Evolutionary conservation across 2,797 vertebrate species (phyloP), one percentile per base, ranked within the genome.

Genomic region (Acanthornis magna): DNA sequence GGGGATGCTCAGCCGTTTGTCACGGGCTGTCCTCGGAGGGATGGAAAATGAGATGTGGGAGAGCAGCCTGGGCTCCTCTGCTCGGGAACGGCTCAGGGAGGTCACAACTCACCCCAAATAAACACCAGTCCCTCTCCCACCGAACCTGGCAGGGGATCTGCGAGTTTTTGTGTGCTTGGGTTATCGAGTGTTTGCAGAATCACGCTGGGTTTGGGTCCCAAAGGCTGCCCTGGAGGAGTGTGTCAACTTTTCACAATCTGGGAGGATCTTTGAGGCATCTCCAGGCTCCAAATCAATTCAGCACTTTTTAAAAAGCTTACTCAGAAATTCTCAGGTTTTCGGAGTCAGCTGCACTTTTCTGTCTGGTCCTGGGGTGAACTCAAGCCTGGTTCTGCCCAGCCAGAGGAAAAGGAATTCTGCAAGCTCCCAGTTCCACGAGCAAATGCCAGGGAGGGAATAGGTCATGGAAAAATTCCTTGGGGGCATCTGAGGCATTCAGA

Each of bases 1-100:
- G 26, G 87, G 90, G 95, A 93, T 94, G 77, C 84, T 95, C 30
- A 32, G 25, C 67, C 88, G 7, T 71, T 67, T 75, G 71, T 91
- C 89, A 91, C 43, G 51, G 88, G 87, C 91, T 75, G 87, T 43
- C 77, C 57, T n/a, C 26, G 29, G 55, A 90, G 82, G 68, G 17
- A 11, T 26, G 76, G 51, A 65, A 89, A 83, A 81, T 1, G 87
- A 66, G 65, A 72, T 62, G 75, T 68, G 92, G 1, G 62, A 40
- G 60, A 50, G 70, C 85, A 72, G 66, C 12, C 53, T 62, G 65
- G 20, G 78, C 72, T 87, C 9, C 55, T 74, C 57, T 13, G 81
- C 62, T 25, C 1, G 3, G 67, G 62, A 81, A 43, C 27, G 63
- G 83, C 45, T 65, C 43, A 2, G 77, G 68, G 68, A 82, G 79